These are phyloP conservation scores for Melieria omissa DNA, from an alignment of 2,888 invertebrate species.

Conservation along the genomic window DNA sequence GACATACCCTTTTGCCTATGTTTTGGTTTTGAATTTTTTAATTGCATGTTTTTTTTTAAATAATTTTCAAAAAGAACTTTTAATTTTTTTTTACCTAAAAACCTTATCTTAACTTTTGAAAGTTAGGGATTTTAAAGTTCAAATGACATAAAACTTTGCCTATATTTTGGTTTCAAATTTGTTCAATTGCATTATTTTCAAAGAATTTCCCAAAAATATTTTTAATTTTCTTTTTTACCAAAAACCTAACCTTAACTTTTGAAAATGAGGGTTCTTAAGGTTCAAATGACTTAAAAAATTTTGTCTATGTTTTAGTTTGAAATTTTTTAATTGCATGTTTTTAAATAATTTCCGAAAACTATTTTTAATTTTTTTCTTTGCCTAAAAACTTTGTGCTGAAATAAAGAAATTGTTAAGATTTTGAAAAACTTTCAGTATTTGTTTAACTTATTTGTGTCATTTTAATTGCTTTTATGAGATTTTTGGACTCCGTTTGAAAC, in stretches of 20 bases:
- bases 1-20: no score
- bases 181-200: background rate
- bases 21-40: no score
- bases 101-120: no score
- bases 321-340: background rate
- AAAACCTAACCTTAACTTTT: slow-evolving; percentile 18
- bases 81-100: no score
- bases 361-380: background rate
- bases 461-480: no score
- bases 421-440: no score
- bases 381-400: background rate
- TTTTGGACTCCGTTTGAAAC: no score
- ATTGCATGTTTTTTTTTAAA: no score
- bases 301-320: background rate
- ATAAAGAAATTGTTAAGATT: no score
- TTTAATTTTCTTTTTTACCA: slow-evolving; percentile 25
- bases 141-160: background rate
- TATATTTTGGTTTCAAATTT: background rate
- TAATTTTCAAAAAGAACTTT: no score
- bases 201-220: background rate
- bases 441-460: no score
- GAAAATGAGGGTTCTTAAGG: background rate
- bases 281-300: slow-evolving; percentile 3
- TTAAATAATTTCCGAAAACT: background rate
- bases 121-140: background rate